These are phyloP conservation scores for Brachionus koreanus DNA, from an alignment of 1,140 invertebrate genomes.

Conservation along the genomic window DNA sequence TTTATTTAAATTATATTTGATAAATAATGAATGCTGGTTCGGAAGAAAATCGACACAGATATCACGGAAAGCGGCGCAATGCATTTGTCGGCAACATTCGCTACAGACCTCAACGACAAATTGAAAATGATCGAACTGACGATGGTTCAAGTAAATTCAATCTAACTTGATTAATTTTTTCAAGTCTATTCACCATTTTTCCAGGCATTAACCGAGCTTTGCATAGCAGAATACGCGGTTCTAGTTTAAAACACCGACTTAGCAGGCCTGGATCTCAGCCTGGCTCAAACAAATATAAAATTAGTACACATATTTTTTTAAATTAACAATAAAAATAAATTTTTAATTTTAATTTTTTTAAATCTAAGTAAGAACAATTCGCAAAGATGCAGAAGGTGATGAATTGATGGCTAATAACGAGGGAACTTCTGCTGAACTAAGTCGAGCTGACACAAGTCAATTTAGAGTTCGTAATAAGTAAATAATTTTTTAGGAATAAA, in stretches of 20 bases:
- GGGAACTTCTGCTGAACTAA: background rate
- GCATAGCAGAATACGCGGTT: background rate
- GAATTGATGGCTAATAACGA: background rate
- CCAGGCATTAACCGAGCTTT: background rate
- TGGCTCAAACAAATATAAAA: background rate
- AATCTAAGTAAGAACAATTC: background rate
- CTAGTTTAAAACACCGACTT: background rate
- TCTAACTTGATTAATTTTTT: background rate
- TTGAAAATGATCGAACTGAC: background rate
- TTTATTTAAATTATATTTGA: background rate
- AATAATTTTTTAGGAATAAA: background rate
- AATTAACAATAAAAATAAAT: background rate
- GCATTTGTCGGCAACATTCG: constrained; percentile 29
- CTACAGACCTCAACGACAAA: background rate
- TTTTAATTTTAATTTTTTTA: background rate
- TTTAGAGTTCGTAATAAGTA: background rate
- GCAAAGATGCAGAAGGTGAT: background rate
- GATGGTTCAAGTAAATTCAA: background rate
- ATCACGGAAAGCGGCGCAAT: constrained; percentile 37
- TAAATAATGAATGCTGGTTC: background rate
- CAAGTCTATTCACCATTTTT: background rate
- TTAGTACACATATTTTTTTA: background rate
- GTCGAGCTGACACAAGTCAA: background rate
- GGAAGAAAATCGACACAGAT: background rate
- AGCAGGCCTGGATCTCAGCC: background rate